Base-by-base conservation (phyloP, 2,888 invertebrate genomes). In the Andrena hattorfiana region DNA sequence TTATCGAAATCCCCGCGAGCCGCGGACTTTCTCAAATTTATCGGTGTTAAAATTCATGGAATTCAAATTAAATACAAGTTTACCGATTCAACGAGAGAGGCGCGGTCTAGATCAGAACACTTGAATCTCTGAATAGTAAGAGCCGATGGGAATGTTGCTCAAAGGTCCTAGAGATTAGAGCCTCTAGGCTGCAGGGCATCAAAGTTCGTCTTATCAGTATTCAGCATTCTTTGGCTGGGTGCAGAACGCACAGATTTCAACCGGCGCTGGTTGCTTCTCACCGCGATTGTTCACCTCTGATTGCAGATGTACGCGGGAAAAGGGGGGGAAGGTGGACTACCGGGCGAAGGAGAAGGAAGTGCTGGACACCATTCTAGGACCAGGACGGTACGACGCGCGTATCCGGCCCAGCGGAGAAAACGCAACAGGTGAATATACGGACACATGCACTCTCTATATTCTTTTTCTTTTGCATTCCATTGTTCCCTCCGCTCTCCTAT, bases 261-360 rank as follows among this genome's bases (percentile, higher is more conserved):
- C 6, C 8, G 30, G 5, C 20, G 16, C 2, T 69, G 54, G n/a
- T 5, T n/a, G 1, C 20, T 16, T 28, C n/a, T 20, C 20, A 54
- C 5, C 23, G 13, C 20, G 1, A 23, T 1, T 20, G 16, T 13
- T 16, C 8, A 5, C 2, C 3, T 62, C 2, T 72, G 71, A 63
- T 92, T 91, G 85, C 95, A 97, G 97, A 96, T 97, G 97, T 95
- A 96, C 96, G 95, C 96, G 96, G 95, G 42, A 56, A 20, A 51
- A 51, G 20, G 96, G 95, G 93, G 97, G 97, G 95, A 97, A 97
- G 94, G 96, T 97, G 94, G 98, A 98, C 96, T 98, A 97, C 95
- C 96, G 98, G 91, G 98, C 98, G 95, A 98, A 97, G 95, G 98
- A 98, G 95, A 98, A 98, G 94, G 97, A 98, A 95, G 98, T 98